phyloP scores from a whole-genome alignment of 2,113 vertebrate species.

The Silurus glanis region DNA sequence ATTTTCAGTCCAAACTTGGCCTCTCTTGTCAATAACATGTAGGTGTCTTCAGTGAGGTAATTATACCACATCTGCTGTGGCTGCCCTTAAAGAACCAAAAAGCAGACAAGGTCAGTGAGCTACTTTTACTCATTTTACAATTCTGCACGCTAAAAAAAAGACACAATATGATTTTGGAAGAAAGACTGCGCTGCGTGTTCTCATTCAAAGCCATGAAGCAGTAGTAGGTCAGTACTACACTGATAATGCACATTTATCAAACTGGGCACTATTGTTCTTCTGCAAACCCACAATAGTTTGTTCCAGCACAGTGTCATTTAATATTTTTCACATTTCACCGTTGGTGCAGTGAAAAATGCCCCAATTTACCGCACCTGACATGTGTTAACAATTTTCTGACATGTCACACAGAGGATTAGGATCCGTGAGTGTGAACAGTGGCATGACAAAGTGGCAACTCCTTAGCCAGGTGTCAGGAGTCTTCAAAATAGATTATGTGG shows the following conservation, averaged over 20 bases:
- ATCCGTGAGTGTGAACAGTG: background rate
- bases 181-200: background rate
- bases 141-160: conserved; percentile 27
- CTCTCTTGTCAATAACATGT: background rate
- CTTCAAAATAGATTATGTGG: background rate
- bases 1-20: conserved; percentile 7
- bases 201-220: background rate
- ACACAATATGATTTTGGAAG: background rate
- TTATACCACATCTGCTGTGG: conserved; percentile 23
- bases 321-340: background rate
- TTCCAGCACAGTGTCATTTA: background rate
- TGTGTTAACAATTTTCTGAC: conserved; percentile 5
- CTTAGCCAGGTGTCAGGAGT: background rate
- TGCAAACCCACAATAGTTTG: background rate
- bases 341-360: background rate
- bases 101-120: conserved; percentile 31
- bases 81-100: conserved; percentile 13
- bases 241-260: background rate
- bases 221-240: background rate
- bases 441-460: background rate
- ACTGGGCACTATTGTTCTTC: background rate
- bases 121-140: conserved; percentile 35
- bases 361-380: background rate
- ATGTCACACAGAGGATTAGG: conserved; percentile 3
- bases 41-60: conserved; percentile 18